A percentile compares a stretch with the other conserved stretches of the same genome.
Evolutionary conservation across 2,888 invertebrate genomes (phyloP).

Genomic region (Drosophila merina): DNA sequence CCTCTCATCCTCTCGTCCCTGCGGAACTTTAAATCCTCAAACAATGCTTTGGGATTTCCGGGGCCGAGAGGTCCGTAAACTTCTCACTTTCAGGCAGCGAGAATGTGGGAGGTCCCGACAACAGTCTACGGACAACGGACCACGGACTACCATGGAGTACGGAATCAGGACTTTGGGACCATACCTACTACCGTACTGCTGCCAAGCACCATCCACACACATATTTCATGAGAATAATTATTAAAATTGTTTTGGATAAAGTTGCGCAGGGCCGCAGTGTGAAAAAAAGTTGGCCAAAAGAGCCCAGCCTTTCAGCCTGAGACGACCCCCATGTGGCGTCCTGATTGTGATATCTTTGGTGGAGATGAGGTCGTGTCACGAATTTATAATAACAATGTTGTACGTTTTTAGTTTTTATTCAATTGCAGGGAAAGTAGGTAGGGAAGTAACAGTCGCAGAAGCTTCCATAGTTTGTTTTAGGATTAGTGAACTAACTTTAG

Average conservation of each 20-base stretch:
- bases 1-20: conserved; percentile 12
- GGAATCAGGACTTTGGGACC: not conserved
- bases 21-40: conserved; percentile 50
- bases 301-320: conserved; percentile 33
- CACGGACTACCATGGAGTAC: not conserved
- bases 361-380: conserved; percentile 11
- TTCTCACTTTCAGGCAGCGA: conserved; percentile 32
- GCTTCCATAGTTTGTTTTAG: no score
- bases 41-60: conserved; percentile 46
- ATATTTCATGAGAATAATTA: conserved; percentile 72
- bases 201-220: conserved; percentile 36
- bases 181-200: conserved; percentile 6
- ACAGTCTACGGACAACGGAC: not conserved
- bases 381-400: not conserved
- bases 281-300: conserved; percentile 43
- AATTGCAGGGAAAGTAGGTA: no score
- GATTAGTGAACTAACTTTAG: no score
- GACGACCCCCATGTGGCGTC: conserved; percentile 45
- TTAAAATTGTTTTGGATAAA: conserved; percentile 70
- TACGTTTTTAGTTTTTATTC: no score
- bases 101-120: not conserved
- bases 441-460: no score
- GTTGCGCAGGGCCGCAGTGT: conserved; percentile 33
- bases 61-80: conserved; percentile 29
- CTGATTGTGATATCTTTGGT: conserved; percentile 23